Evolutionary conservation across 2,797 vertebrate species (phyloP).

Genomic region (Tarsius wallacei): DNA sequence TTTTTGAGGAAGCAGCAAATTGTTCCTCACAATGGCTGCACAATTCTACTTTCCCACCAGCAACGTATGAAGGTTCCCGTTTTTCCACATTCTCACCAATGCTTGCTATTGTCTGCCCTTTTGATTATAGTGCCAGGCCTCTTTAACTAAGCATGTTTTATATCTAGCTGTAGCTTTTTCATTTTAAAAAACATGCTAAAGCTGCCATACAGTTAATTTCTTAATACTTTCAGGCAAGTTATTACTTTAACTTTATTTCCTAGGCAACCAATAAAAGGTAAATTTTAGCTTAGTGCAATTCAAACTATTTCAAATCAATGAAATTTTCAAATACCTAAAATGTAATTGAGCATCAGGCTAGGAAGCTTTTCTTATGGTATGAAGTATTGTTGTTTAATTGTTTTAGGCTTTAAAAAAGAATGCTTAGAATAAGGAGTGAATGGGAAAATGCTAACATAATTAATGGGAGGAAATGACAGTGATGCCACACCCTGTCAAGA

Average conservation of each 20-base stretch:
- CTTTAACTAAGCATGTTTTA: conserved; percentile 45
- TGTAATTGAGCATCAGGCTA: conserved; percentile 50
- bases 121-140: neutral
- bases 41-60: neutral
- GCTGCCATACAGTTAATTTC: conserved; percentile 37
- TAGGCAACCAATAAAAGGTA: conserved; percentile 32
- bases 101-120: conserved; percentile 21
- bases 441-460: neutral
- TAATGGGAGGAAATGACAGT: conserved; percentile 59
- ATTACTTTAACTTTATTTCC: conserved; percentile 47
- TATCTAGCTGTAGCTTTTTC: conserved; percentile 47
- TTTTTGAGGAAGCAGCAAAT: conserved; percentile 44
- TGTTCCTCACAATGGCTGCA: neutral
- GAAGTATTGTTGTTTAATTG: conserved; percentile 27
- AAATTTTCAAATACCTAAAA: conserved; percentile 66
- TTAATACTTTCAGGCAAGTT: neutral
- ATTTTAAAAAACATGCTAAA: conserved; percentile 36
- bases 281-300: conserved; percentile 57
- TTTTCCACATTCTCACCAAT: conserved; percentile 23
- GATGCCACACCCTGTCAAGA: conserved; percentile 13
- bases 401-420: neutral
- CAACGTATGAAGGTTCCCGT: neutral
- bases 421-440: conserved; percentile 38
- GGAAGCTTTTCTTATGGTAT: conserved; percentile 54
- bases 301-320: conserved; percentile 60